Conservation (phyloP, 2,888 invertebrate genomes). For the Metopia argyrocephala region DNA sequence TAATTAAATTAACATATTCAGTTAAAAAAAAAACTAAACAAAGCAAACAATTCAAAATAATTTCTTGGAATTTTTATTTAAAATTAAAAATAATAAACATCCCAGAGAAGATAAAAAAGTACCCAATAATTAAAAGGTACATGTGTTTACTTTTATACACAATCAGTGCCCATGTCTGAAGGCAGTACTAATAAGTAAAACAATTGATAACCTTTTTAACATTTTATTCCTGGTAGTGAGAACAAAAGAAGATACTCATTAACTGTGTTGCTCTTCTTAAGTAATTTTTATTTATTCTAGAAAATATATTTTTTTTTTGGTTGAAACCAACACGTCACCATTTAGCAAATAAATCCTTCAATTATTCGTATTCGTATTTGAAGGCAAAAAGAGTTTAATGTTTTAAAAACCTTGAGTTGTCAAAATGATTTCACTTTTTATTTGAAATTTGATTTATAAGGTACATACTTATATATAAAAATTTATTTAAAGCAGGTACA, state of each 20-base stretch:
- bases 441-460: not conserved
- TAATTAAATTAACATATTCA: conserved; percentile 55
- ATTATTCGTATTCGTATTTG: not conserved
- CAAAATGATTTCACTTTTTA: not conserved
- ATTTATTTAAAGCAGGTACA: not conserved
- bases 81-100: not conserved
- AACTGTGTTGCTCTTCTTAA: not conserved
- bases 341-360: conserved; percentile 23
- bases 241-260: not conserved
- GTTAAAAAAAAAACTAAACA: conserved; percentile 7
- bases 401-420: conserved; percentile 12
- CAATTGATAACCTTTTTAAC: conserved; percentile 54
- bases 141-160: not conserved
- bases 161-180: too few relatives aligned
- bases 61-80: conserved; percentile 33
- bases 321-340: conserved; percentile 23
- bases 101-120: conserved; percentile 1
- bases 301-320: not conserved
- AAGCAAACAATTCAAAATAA: conserved; percentile 26
- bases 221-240: conserved; percentile 17
- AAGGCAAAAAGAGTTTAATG: not conserved
- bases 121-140: conserved; percentile 21
- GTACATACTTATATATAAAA: not conserved
- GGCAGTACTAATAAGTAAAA: not conserved
- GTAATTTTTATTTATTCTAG: conserved; percentile 9